These are phyloP conservation scores for Apeira syringaria DNA, from an alignment of 2,888 invertebrate genomes.

Conservation along the genomic window DNA sequence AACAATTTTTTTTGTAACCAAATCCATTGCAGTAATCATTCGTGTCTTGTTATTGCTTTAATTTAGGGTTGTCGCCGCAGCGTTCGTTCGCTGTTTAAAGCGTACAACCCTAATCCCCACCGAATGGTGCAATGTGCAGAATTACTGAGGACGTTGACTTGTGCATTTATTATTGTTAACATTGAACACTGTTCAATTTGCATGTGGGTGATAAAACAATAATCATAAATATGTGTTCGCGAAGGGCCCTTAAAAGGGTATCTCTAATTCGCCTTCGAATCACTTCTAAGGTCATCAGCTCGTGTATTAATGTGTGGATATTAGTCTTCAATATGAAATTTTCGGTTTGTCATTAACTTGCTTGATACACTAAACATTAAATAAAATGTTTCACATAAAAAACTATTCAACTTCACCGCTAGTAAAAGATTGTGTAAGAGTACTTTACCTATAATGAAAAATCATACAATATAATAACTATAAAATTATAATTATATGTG, in stretches of 20 bases:
- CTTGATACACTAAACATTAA: too few relatives aligned
- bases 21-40: slow-evolving; percentile 1
- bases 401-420: too few relatives aligned
- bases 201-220: slow-evolving; percentile 27
- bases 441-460: too few relatives aligned
- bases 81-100: background rate
- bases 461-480: too few relatives aligned
- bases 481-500: too few relatives aligned
- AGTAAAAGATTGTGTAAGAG: too few relatives aligned
- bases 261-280: slow-evolving; percentile 1
- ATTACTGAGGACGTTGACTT: slow-evolving; percentile 32
- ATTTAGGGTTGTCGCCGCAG: slow-evolving; percentile 6
- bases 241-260: slow-evolving; percentile 4
- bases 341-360: too few relatives aligned
- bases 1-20: too few relatives aligned
- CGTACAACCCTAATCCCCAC: slow-evolving; percentile 17
- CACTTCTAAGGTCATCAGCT: too few relatives aligned
- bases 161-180: slow-evolving; percentile 30
- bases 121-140: slow-evolving; percentile 24
- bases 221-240: slow-evolving; percentile 16
- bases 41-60: slow-evolving; percentile 1
- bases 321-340: too few relatives aligned
- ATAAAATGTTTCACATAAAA: too few relatives aligned
- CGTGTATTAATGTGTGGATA: too few relatives aligned
- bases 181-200: slow-evolving; percentile 34